phyloP scores from a whole-genome alignment of 2,888 invertebrate genomes.

The Malthinus flaveolus region DNA sequence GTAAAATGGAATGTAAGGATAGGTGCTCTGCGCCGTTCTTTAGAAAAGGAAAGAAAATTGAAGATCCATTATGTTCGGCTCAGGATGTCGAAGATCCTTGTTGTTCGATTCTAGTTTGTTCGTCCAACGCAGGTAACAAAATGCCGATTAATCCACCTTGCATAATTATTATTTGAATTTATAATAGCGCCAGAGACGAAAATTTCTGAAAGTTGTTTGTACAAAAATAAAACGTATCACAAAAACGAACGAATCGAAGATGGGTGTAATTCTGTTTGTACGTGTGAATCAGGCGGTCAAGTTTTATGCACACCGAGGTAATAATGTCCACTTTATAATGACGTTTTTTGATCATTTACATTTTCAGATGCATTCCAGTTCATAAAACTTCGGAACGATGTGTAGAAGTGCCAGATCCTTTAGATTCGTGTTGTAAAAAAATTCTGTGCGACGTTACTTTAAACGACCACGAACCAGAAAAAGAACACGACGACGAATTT shows the following conservation, averaged over 20 bases:
- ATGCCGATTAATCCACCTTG: not conserved
- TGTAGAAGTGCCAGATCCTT: constrained; percentile 79
- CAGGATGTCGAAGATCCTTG: constrained; percentile 71
- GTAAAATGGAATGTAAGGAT: constrained; percentile 70
- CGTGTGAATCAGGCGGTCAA: constrained; percentile 72
- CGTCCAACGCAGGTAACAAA: constrained; percentile 60
- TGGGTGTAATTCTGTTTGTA: constrained; percentile 79
- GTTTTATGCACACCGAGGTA: constrained; percentile 51
- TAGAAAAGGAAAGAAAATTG: constrained; percentile 66
- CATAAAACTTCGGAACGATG: constrained; percentile 70
- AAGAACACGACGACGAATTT: constrained; percentile 40
- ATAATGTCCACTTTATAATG: constrained; percentile 3
- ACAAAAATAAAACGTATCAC: constrained; percentile 71
- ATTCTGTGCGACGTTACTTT: constrained; percentile 85
- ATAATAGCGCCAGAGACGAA: constrained; percentile 44
- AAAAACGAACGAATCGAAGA: constrained; percentile 75
- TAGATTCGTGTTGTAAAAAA: constrained; percentile 82
- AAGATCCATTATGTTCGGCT: constrained; percentile 74
- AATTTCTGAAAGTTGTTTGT: constrained; percentile 61
- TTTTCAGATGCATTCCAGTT: constrained; percentile 63
- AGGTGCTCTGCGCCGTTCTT: constrained; percentile 73
- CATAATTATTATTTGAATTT: not conserved
- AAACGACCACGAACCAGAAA: constrained; percentile 66
- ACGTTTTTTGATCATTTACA: not conserved
- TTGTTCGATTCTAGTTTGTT: constrained; percentile 71